phyloP scores from a whole-genome alignment of 2,797 vertebrate species.

The Coccyzus lansbergi region DNA sequence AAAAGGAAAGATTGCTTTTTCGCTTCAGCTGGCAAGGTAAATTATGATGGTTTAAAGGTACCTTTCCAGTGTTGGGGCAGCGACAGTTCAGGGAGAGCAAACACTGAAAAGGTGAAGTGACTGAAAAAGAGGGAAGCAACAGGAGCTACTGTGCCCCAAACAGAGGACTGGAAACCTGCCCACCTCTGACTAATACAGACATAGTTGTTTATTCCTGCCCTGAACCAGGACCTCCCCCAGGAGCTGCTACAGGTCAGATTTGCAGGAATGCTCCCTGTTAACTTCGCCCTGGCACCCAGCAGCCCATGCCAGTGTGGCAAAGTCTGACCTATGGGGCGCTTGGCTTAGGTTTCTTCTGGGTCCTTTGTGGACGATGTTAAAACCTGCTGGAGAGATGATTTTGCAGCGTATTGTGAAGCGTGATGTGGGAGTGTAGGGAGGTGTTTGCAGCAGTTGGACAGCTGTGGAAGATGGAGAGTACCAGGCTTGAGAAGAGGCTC shows the following conservation, averaged over 20 bases:
- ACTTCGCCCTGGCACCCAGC: background rate
- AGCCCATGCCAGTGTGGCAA: background rate
- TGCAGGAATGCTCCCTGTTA: background rate
- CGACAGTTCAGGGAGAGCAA: accelerated
- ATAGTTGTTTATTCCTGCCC: background rate
- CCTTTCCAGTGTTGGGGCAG: background rate
- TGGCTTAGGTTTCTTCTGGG: background rate
- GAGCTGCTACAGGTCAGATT: background rate
- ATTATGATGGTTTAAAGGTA: background rate
- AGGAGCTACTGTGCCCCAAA: background rate
- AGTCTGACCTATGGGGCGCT: background rate
- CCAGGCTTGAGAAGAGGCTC: background rate
- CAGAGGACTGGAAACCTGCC: conserved; percentile 10
- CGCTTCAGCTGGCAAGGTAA: background rate
- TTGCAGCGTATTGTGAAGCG: background rate
- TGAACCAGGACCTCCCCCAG: background rate
- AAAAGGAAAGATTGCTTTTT: background rate
- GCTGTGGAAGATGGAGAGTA: background rate
- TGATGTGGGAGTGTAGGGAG: background rate
- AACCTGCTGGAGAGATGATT: background rate
- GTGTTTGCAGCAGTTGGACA: background rate
- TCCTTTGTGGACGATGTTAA: accelerated
- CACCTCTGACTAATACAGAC: conserved; percentile 17
- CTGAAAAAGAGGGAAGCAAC: background rate
- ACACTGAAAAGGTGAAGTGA: background rate